Conservation (phyloP, 2,113 vertebrate genomes). For the Sylvilagus bachmani region DNA sequence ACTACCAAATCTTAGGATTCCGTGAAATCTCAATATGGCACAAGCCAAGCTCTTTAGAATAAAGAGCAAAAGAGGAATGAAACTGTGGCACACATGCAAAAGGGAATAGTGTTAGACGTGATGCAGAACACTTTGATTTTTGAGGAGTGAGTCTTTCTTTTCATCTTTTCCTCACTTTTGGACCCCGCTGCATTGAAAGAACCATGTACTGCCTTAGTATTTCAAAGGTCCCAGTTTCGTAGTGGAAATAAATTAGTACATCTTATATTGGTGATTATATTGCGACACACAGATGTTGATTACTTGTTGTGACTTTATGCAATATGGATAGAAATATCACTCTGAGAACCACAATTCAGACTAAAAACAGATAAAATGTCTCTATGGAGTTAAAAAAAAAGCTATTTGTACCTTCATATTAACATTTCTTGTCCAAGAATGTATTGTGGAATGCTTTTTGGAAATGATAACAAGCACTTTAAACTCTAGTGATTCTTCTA, state of each 20-base stretch:
- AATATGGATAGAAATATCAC: slow-evolving; percentile 10
- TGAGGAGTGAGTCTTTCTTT: not conserved
- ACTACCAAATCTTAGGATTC: not conserved
- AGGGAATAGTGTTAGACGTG: not conserved
- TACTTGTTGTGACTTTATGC: slow-evolving; percentile 47
- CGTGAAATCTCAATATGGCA: not conserved
- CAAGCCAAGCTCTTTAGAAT: not conserved
- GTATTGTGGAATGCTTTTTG: slow-evolving; percentile 32
- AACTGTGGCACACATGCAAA: not conserved
- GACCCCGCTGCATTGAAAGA: not conserved
- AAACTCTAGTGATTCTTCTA: slow-evolving; percentile 76
- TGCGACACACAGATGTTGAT: slow-evolving; percentile 32
- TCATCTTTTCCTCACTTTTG: not conserved
- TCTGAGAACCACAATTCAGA: not conserved
- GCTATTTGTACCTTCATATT: slow-evolving; percentile 57
- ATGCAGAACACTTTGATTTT: not conserved
- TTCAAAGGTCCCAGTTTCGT: not conserved
- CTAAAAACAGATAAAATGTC: slow-evolving; percentile 57
- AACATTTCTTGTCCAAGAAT: slow-evolving; percentile 59
- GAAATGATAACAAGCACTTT: slow-evolving; percentile 66
- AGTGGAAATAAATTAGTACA: slow-evolving; percentile 3
- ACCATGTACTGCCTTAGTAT: not conserved
- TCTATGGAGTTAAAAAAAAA: not conserved
- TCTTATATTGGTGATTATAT: not conserved
- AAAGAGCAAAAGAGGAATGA: slow-evolving; percentile 31